Evolutionary conservation across 1,140 invertebrate genomes (phyloP).

Genomic region (Nomia melanderi): DNA sequence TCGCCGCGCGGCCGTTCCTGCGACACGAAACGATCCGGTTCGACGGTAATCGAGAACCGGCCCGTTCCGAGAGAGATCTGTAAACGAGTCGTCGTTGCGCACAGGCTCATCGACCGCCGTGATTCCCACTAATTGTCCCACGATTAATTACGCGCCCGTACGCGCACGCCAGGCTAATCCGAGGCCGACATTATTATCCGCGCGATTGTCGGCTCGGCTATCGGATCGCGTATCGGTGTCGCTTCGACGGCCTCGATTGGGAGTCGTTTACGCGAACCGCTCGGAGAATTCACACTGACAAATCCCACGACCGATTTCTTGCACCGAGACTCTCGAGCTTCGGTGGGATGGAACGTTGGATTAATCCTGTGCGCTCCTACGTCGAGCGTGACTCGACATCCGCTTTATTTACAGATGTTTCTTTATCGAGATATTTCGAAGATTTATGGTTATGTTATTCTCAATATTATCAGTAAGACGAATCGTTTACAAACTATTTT

Average conservation of each 20-base stretch:
- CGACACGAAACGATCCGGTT: background rate
- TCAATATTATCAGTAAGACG: too few species aligned
- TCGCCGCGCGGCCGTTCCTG: too few species aligned
- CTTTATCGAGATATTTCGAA: too few species aligned
- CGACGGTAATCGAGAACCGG: background rate
- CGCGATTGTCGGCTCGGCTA: conserved; percentile 19
- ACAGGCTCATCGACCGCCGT: conserved; percentile 2
- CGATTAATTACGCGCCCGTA: conserved; percentile 39
- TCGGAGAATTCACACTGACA: too few species aligned
- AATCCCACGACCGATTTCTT: background rate
- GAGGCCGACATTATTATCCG: conserved; percentile 35
- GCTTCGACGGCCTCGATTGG: conserved; percentile 26
- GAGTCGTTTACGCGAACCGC: conserved; percentile 11
- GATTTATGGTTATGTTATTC: too few species aligned
- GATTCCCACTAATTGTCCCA: conserved; percentile 40
- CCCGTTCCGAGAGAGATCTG: background rate
- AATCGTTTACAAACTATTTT: too few species aligned
- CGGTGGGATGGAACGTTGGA: too few species aligned
- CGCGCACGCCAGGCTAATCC: conserved; percentile 33
- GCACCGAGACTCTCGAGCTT: too few species aligned
- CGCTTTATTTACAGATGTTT: too few species aligned
- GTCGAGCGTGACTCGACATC: too few species aligned
- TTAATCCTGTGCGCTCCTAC: too few species aligned
- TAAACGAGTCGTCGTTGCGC: background rate
- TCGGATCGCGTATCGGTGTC: conserved; percentile 12